These are phyloP conservation scores for Drosophila ustulata DNA, from an alignment of 2,888 invertebrate species.

Conservation along the genomic window DNA sequence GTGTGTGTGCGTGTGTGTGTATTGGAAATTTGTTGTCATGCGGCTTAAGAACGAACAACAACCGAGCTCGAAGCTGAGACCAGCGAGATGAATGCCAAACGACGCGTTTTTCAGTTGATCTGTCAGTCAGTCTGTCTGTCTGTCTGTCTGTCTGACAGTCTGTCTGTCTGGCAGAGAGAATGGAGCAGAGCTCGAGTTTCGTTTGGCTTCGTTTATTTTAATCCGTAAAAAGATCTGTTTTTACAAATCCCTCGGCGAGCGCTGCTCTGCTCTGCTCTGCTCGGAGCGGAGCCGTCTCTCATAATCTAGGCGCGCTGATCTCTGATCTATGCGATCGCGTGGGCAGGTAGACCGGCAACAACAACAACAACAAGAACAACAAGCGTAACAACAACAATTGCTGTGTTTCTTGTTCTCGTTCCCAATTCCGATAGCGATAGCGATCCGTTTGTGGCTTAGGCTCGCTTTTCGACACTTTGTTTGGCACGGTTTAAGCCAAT, in stretches of 20 bases:
- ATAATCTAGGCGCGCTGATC: slow-evolving; percentile 65
- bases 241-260: slow-evolving; percentile 71
- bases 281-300: slow-evolving; percentile 37
- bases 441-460: slow-evolving; percentile 69
- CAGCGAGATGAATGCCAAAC: not conserved
- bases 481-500: slow-evolving; percentile 80
- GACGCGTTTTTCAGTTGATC: slow-evolving; percentile 1
- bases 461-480: slow-evolving; percentile 80
- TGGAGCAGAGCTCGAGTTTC: slow-evolving; percentile 17
- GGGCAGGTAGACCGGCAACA: slow-evolving; percentile 56
- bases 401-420: slow-evolving; percentile 21
- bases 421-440: slow-evolving; percentile 38
- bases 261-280: slow-evolving; percentile 4
- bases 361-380: slow-evolving; percentile 7
- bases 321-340: slow-evolving; percentile 63
- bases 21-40: slow-evolving; percentile 39
- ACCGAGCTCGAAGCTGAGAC: not conserved
- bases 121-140: slow-evolving; percentile 26
- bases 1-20: slow-evolving; percentile 1
- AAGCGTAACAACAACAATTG: slow-evolving; percentile 5
- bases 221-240: slow-evolving; percentile 80
- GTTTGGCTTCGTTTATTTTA: slow-evolving; percentile 68
- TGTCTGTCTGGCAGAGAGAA: slow-evolving; percentile 22
- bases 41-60: slow-evolving; percentile 31
- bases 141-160: slow-evolving; percentile 15